Conservation (phyloP, 2,113 vertebrate genomes). For the Nibea albiflora region DNA sequence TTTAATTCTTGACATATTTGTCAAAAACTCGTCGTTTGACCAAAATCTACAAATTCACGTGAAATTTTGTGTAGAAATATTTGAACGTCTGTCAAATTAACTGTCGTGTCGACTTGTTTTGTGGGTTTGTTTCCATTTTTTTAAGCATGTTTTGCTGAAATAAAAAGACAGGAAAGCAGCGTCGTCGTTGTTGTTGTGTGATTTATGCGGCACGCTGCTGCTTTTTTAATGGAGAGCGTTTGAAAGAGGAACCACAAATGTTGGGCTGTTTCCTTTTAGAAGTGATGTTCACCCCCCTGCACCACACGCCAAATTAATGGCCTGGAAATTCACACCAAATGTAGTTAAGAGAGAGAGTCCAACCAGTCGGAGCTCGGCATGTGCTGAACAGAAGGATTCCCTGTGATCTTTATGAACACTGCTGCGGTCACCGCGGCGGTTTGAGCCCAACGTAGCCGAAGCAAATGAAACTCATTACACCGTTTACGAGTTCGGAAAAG, state of each 20-base stretch:
- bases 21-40: background rate
- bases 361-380: slow-evolving; percentile 59
- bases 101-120: no score
- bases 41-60: background rate
- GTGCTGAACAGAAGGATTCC: slow-evolving; percentile 72
- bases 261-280: slow-evolving; percentile 65
- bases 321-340: slow-evolving; percentile 76
- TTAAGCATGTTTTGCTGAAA: slow-evolving; percentile 43
- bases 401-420: slow-evolving; percentile 78
- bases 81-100: background rate
- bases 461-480: slow-evolving; percentile 80
- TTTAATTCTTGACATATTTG: background rate
- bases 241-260: slow-evolving; percentile 72
- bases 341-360: slow-evolving; percentile 36
- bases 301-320: slow-evolving; percentile 61
- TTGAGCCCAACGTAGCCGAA: slow-evolving; percentile 71
- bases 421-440: slow-evolving; percentile 66
- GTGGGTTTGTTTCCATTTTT: no score
- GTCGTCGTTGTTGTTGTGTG: slow-evolving; percentile 59
- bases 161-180: slow-evolving; percentile 41
- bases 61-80: background rate
- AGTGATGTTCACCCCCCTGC: slow-evolving; percentile 54
- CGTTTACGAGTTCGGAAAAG: slow-evolving; percentile 75
- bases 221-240: slow-evolving; percentile 64
- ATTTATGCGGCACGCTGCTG: slow-evolving; percentile 53